These are phyloP conservation scores for Setophaga petechia DNA, from an alignment of 2,113 vertebrate species.

Conservation along the genomic window DNA sequence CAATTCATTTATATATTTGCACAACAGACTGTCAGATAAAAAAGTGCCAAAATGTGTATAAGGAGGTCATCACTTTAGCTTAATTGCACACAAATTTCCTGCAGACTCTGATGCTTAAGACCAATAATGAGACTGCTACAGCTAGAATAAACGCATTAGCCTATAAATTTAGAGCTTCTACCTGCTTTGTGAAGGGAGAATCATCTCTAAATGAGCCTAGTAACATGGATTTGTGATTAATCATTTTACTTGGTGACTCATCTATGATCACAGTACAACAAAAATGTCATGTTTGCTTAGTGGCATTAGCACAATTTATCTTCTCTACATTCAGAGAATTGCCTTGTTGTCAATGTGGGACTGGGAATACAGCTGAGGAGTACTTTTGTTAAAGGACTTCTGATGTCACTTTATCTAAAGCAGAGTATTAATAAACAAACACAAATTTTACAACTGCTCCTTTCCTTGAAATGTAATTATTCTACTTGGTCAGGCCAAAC, in stretches of 20 bases:
- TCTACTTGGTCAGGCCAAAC: neutral
- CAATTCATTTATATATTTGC: slow-evolving; percentile 77
- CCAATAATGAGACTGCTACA: slow-evolving; percentile 70
- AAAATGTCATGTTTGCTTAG: slow-evolving; percentile 77
- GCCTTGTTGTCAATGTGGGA: slow-evolving; percentile 68
- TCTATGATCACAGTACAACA: slow-evolving; percentile 72
- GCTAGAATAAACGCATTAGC: slow-evolving; percentile 78
- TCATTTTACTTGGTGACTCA: slow-evolving; percentile 79
- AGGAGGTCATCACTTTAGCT: slow-evolving; percentile 71
- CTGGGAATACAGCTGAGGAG: slow-evolving; percentile 40
- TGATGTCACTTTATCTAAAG: neutral
- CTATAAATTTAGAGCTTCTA: slow-evolving; percentile 73
- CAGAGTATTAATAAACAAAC: neutral
- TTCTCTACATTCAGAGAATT: slow-evolving; percentile 70
- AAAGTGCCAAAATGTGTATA: slow-evolving; percentile 72
- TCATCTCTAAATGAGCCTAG: slow-evolving; percentile 76
- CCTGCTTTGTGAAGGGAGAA: slow-evolving; percentile 67
- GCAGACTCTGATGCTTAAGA: slow-evolving; percentile 56
- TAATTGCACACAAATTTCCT: slow-evolving; percentile 78
- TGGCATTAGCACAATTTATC: slow-evolving; percentile 75
- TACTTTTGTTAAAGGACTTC: slow-evolving; percentile 16
- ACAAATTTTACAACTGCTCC: neutral
- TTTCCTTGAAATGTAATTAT: neutral
- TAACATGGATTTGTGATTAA: slow-evolving; percentile 81
- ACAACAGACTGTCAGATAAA: slow-evolving; percentile 68